Evolutionary conservation across 2,113 vertebrate genomes (phyloP), one percentile per base, ranked within the genome.

Genomic region (Phyllostomus hastatus): DNA sequence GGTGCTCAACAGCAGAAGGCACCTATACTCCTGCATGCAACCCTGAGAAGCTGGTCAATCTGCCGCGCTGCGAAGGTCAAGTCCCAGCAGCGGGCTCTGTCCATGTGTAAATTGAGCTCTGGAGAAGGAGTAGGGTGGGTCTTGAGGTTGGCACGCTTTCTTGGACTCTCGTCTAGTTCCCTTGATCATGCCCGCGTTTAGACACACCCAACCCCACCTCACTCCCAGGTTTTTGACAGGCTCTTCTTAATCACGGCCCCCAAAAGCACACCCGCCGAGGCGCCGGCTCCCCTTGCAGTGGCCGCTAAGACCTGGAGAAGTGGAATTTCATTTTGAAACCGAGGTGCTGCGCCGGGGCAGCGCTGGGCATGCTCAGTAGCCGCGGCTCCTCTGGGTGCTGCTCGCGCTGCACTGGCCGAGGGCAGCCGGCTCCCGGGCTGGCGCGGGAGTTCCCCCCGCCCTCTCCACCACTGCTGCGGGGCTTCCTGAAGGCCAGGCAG

Each of bases 351-450:
- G 69, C 10, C 31, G 75, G 85, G 91, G 73, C 64, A 33, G 89
- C 43, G 91, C 97, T 54, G 97, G 94, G 97, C 97, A 98, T 98
- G 97, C 97, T 98, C 97, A 98, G 97, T 97, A 54, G 96, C 85
- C 26, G 57, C 85, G 31, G 93, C 70, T 82, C 59, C 75, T 61
- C 59, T 17, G 75, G 33, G 75, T 78, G 95, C 94, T 67, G 92
- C 84, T 78, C 14, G 16, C 61, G 0, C 88, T 3, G 85, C 81
- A 10, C 94, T 2, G 83, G 85, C 76, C 16, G 48, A 35, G 20
- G 11, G 76, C 76, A n/a, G 82, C 46, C 7, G 48, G 67, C 73
- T 93, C 54, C 3, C 0, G 67, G 88, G 81, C 90, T 59, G 94
- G 64, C 54, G 46, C 81, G 10, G 33, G 81, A 96, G 91, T 90